These are phyloP conservation scores for Henicopernis longicauda DNA, from an alignment of 2,113 vertebrate species.

Conservation along the genomic window DNA sequence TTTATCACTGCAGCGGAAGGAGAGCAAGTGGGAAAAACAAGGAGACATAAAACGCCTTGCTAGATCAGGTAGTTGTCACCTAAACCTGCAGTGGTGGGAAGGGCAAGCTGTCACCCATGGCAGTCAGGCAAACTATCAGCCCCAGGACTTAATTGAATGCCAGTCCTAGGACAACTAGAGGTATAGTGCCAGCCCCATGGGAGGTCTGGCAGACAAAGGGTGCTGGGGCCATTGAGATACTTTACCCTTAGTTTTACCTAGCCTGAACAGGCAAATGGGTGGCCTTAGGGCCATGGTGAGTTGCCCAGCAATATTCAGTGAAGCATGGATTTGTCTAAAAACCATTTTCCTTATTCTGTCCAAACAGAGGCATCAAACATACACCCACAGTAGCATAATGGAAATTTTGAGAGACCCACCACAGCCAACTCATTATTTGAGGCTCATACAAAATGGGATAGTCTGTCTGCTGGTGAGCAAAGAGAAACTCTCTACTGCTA, in stretches of 20 bases:
- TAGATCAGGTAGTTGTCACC: neutral
- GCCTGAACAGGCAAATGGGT: neutral
- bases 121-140: neutral
- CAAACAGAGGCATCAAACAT: neutral
- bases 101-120: neutral
- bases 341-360: neutral
- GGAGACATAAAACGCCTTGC: neutral
- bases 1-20: neutral
- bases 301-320: neutral
- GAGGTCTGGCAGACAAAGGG: neutral
- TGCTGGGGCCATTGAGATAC: neutral
- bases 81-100: neutral
- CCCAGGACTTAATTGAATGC: neutral
- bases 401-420: constrained; percentile 17
- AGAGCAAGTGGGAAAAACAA: neutral
- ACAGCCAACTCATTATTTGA: neutral
- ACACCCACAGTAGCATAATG: neutral
- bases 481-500: neutral
- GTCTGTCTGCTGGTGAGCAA: neutral
- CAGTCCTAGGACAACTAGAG: neutral
- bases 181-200: accelerated
- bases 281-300: neutral
- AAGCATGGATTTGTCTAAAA: neutral
- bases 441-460: neutral
- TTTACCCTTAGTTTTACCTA: neutral